Evolutionary conservation across 2,797 vertebrate species (phyloP).

Genomic region (Phrynocephalus vlangalii): DNA sequence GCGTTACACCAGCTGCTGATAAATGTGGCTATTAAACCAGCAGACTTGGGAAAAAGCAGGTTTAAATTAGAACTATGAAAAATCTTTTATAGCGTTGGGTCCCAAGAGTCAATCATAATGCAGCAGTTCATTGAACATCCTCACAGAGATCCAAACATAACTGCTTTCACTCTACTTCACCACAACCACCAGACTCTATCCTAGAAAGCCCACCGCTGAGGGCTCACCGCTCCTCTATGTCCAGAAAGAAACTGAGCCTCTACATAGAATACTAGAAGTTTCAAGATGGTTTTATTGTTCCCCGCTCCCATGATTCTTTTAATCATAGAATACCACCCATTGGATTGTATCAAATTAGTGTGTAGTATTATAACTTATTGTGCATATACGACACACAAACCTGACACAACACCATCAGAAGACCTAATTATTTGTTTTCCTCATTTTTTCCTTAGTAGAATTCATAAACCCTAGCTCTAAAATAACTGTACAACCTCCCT

Average conservation of each 20-base stretch:
- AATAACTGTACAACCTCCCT: neutral
- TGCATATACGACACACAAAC: neutral
- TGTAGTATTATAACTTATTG: neutral
- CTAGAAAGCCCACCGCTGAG: neutral
- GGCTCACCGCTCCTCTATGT: too few species aligned
- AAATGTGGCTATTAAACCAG: neutral
- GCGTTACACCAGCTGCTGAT: neutral
- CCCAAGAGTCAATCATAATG: neutral
- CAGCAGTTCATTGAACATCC: neutral
- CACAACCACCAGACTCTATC: neutral
- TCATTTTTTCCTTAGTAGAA: neutral
- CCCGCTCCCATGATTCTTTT: neutral
- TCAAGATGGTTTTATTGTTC: neutral
- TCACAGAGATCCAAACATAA: neutral
- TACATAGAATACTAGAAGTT: neutral
- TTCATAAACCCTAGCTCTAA: neutral
- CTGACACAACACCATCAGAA: neutral
- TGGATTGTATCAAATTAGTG: neutral
- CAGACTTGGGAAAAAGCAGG: neutral
- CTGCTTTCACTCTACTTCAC: neutral
- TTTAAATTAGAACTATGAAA: neutral
- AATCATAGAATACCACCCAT: neutral
- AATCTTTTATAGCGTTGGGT: neutral
- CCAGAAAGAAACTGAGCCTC: neutral
- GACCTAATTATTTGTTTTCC: neutral